Evolutionary conservation across 2,888 invertebrate genomes (phyloP), one percentile per base, ranked within the genome.

Genomic region (Hipparchia sbordonii): DNA sequence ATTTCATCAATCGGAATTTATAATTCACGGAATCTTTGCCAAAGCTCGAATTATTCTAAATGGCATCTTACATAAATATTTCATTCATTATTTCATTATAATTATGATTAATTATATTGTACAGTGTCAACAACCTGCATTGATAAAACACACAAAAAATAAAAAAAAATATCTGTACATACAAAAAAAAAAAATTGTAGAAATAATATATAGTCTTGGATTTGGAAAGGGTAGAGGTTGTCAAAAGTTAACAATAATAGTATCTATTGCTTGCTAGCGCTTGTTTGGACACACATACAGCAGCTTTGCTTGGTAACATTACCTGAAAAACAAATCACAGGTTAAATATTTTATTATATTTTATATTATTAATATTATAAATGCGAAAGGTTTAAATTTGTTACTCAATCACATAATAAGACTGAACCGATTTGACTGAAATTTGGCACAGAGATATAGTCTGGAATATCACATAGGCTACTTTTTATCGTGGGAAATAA

Each of bases 261-360:
- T 84, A 82, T 83, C 87, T 87, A 87, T 84, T 83, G 82, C 75
- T 81, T 69, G 82, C 77, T 81, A 79, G 82, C 81, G 80, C 77
- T 72, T 74, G 72, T 67, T 81, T 77, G 76, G 81, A 74, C 79
- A 80, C 76, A 78, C 79, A 76, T 84, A 82, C 80, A 82, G 80
- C 81, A 75, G 79, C 82, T 77, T 81, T 79, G 79, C 82, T 82
- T 85, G 87, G 86, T 86, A 85, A 87, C 84, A 83, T 82, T 85
- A 87, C 87, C 91, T 91, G 88, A 0, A 82, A 56, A 13, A 23
- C 6, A 13, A 13, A 56, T 13, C 7, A 56, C 13, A 63, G 5
- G 13, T 39, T 48, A 48, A 48, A 13, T n/a, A 45, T 51, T 1
- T 60, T 51, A 46, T 46, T 46, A 46, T 46, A 46, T 51, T 1